Base-by-base conservation (phyloP, 2,888 invertebrate genomes). In the Dynastes tityus region DNA sequence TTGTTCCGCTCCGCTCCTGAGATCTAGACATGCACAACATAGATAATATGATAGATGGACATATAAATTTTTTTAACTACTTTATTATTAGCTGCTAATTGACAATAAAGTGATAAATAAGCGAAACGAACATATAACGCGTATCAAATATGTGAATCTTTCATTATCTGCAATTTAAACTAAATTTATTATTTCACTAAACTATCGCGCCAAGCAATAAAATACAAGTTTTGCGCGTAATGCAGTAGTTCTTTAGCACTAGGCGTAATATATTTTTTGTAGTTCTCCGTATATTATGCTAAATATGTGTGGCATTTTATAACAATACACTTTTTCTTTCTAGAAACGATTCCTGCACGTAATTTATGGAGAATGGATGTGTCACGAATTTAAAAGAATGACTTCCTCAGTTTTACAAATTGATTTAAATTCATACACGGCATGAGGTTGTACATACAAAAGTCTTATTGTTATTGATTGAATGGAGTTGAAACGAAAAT, bases 141-240 rank as follows among this genome's bases (percentile, higher is more conserved):
- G 11, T 55, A 61, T 74, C 13, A 61, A 27, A 32, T 55, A 27
- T 45, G 40, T 58, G 58, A 74, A 74, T 49, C 61, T 37, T 73
- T 61, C 61, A n/a, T 61, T 49, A 45, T 45, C 13, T 27, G 58
- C 49, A 74, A 74, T 74, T 74, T 74, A 74, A 61, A 61, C 11
- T 63, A 74, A 74, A 74, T 74, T 74, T 74, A 74, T 74, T 74
- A 49, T 74, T 61, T 61, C 61, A 74, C 61, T 74, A 74, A 74
- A 74, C 73, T 55, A 61, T 61, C 13, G 22, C 61, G 32, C 11
- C 9, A 37, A 61, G 73, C 61, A 32, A 63, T 74, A 74, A 74
- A 74, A 74, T 74, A 61, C 61, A 37, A 71, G 73, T 73, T 73
- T 73, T 13, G 40, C 73, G 61, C 73, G 73, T 74, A 74, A 27